Conservation (phyloP, 2,797 vertebrate genomes). For the Lagocephalus sceleratus region DNA sequence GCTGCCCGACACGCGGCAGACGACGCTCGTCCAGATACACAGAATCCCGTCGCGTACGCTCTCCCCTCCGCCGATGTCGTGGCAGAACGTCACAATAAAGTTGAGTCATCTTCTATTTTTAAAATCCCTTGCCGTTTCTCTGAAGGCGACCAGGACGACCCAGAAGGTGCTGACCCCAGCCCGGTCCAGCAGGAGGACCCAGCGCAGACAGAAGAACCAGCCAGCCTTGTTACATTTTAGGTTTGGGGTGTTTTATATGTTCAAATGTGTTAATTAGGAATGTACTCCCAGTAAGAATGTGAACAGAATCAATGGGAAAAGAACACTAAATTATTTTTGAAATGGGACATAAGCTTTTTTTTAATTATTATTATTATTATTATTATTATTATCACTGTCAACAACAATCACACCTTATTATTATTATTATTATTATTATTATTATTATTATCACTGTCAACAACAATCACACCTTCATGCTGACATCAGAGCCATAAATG, state of each 20-base stretch:
- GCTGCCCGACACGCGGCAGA: conserved; percentile 51
- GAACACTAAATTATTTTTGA: conserved; percentile 8
- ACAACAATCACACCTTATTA: too few relatives aligned
- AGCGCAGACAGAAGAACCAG: conserved; percentile 31
- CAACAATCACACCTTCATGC: conserved; percentile 20
- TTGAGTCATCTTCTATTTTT: neutral
- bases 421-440: too few relatives aligned
- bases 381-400: too few relatives aligned
- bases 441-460: too few relatives aligned
- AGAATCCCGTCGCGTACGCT: conserved; percentile 68
- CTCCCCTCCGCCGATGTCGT: neutral
- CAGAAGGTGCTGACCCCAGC: conserved; percentile 22
- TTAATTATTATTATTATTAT: too few relatives aligned
- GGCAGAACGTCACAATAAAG: neutral
- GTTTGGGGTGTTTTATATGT: conserved; percentile 22
- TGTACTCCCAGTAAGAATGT: conserved; percentile 52
- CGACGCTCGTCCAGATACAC: conserved; percentile 76
- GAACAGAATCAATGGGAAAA: conserved; percentile 40
- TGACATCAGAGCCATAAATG: conserved; percentile 32
- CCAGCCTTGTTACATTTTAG: conserved; percentile 61
- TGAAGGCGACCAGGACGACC: conserved; percentile 62
- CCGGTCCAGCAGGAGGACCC: conserved; percentile 44
- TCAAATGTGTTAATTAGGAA: conserved; percentile 6
- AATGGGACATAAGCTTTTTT: conserved; percentile 25
- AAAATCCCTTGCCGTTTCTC: neutral